phyloP scores from a whole-genome alignment of 2,113 vertebrate species.

The Drymodes brunneopygia region DNA sequence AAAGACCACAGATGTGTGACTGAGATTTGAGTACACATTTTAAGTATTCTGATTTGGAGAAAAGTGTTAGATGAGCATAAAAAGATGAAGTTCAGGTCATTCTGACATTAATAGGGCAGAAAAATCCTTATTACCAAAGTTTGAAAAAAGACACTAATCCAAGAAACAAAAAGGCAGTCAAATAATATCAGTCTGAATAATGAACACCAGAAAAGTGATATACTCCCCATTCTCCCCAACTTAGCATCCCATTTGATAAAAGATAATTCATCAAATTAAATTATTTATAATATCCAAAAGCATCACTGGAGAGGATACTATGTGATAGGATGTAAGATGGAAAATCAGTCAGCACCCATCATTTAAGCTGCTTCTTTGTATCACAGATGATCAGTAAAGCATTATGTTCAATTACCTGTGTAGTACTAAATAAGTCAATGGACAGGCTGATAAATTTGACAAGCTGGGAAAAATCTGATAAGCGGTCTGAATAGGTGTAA shows the following conservation, averaged over 20 bases:
- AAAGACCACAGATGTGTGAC: not conserved
- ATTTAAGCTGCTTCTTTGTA: not conserved
- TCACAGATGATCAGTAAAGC: not conserved
- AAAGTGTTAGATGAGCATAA: not conserved
- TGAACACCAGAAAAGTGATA: not conserved
- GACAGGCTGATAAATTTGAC: not conserved
- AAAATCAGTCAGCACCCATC: not conserved
- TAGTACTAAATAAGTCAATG: not conserved
- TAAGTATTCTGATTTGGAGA: not conserved
- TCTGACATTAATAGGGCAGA: not conserved
- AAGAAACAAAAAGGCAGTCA: not conserved
- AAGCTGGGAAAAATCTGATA: not conserved
- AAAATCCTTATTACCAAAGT: not conserved
- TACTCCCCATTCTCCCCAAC: accelerated
- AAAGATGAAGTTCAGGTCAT: not conserved
- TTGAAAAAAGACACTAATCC: not conserved
- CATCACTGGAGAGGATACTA: not conserved
- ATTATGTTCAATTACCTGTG: not conserved
- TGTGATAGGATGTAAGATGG: not conserved
- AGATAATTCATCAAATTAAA: not conserved
- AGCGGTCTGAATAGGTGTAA: not conserved
- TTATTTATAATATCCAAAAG: not conserved
- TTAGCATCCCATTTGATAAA: not conserved
- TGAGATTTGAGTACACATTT: not conserved
- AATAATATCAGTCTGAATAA: not conserved